A percentile compares a stretch with the other conserved stretches of the same genome.
phyloP scores from a whole-genome alignment of 2,888 invertebrate genomes.

The Charanyca ferruginea region DNA sequence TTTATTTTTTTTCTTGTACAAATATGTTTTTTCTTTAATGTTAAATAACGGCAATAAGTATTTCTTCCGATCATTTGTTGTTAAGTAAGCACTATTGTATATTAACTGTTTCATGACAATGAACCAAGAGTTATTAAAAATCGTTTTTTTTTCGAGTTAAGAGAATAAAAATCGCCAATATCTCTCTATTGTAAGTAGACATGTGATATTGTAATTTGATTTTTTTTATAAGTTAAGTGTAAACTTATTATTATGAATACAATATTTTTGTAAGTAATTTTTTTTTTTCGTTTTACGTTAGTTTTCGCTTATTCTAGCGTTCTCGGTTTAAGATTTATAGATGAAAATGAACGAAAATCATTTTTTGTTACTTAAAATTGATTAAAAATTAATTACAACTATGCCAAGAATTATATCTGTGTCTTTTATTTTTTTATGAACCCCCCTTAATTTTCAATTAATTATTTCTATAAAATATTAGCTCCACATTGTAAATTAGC shows the following conservation, averaged over 20 bases:
- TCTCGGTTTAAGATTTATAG: constrained; percentile 87
- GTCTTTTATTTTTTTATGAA: constrained; percentile 75
- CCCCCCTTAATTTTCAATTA: not conserved
- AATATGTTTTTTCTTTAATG: constrained; percentile 77
- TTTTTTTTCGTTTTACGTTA: constrained; percentile 85
- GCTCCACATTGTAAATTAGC: too few species aligned
- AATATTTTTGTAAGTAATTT: constrained; percentile 90
- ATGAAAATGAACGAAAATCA: constrained; percentile 85
- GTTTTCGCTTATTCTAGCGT: constrained; percentile 88
- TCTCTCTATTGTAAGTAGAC: constrained; percentile 91
- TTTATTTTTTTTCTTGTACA: constrained; percentile 85
- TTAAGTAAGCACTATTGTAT: constrained; percentile 80
- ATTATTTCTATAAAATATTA: not conserved
- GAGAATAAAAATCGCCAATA: constrained; percentile 84
- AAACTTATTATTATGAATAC: constrained; percentile 87
- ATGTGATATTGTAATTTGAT: constrained; percentile 91
- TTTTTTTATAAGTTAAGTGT: constrained; percentile 86
- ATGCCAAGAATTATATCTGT: constrained; percentile 86
- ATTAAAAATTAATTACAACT: constrained; percentile 91
- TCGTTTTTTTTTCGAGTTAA: constrained; percentile 76
- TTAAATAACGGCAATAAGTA: constrained; percentile 84
- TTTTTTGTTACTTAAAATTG: constrained; percentile 90
- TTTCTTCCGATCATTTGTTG: constrained; percentile 87
- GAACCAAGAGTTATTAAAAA: constrained; percentile 77
- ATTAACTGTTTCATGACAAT: constrained; percentile 81